These are phyloP conservation scores for Lepidothrix coronata DNA, from an alignment of 2,113 vertebrate genomes.

Conservation along the genomic window DNA sequence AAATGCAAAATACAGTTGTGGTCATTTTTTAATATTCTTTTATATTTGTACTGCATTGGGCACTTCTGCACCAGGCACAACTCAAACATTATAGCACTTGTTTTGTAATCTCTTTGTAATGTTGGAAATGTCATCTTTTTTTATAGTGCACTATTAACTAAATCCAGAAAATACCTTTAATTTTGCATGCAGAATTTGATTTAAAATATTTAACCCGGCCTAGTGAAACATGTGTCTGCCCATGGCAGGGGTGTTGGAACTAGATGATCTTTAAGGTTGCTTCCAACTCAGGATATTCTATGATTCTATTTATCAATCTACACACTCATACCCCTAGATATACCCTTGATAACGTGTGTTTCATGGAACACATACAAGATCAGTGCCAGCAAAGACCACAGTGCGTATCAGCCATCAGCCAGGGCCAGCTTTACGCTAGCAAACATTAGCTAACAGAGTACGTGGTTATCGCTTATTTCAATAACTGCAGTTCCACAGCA, in stretches of 20 bases:
- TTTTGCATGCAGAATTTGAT: neutral
- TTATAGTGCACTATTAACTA: neutral
- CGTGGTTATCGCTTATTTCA: accelerated
- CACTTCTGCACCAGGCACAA: neutral
- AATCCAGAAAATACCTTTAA: neutral
- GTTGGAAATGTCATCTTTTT: neutral
- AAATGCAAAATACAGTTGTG: neutral
- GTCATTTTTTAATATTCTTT: neutral
- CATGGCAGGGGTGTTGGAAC: neutral
- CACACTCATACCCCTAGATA: neutral
- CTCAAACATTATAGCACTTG: neutral
- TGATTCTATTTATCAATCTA: neutral
- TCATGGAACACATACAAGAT: neutral
- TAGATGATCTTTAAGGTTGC: neutral
- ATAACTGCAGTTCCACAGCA: neutral
- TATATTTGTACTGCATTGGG: neutral
- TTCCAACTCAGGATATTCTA: neutral
- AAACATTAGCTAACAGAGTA: neutral
- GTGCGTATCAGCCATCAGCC: neutral
- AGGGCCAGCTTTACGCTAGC: neutral
- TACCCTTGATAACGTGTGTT: accelerated
- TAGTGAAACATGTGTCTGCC: neutral
- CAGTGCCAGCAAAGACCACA: neutral
- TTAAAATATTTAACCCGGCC: neutral
- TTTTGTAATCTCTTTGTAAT: neutral